Percentiles rank a stretch among this genome's conserved stretches.
Conservation (phyloP, 2,113 vertebrate genomes). For the Agelaius tricolor region DNA sequence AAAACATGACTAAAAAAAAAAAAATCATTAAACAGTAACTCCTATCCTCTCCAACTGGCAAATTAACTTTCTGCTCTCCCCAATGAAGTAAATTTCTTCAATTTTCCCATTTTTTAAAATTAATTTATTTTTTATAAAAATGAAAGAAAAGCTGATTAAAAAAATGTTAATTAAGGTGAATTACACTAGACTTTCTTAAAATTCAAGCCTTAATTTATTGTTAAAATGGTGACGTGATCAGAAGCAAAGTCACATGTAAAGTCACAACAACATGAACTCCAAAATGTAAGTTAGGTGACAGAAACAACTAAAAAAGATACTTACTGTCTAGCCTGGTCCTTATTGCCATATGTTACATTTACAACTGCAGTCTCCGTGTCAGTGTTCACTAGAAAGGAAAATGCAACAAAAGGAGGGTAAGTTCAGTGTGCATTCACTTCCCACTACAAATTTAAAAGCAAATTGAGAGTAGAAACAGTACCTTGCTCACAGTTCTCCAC, state of each 20-base stretch:
- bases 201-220: background rate
- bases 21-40: background rate
- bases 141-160: background rate
- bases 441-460: conserved; percentile 25
- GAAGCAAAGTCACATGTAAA: background rate
- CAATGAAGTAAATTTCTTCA: background rate
- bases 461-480: conserved; percentile 56
- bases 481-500: conserved; percentile 94
- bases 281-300: background rate
- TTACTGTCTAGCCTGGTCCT: conserved; percentile 98
- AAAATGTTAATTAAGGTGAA: background rate
- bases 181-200: background rate
- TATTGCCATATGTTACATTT: conserved; percentile 94
- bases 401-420: conserved; percentile 13
- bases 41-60: background rate
- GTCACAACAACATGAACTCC: background rate
- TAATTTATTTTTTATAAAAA: background rate
- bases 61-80: background rate
- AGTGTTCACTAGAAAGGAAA: conserved; percentile 88
- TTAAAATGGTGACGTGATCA: background rate
- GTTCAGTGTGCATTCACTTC: background rate
- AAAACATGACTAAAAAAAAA: background rate
- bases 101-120: background rate
- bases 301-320: conserved; percentile 51
- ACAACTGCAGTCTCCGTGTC: conserved; percentile 98